A percentile compares a stretch with the other conserved stretches of the same genome.
Conservation (phyloP, 2,113 vertebrate species). For the Oenanthe oenanthe region DNA sequence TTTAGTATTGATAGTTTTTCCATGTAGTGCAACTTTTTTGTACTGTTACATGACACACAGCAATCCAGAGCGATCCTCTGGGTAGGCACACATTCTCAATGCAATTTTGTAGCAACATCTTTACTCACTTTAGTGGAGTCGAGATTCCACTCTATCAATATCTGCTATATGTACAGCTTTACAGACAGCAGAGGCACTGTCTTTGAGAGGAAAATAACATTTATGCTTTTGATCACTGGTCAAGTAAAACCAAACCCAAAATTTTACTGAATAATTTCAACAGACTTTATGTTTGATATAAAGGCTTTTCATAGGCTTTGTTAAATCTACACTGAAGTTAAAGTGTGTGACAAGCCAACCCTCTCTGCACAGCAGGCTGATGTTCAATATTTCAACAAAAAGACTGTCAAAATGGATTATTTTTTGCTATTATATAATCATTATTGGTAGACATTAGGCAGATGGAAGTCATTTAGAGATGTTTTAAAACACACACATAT, state of each 20-base stretch:
- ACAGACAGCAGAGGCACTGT: background rate
- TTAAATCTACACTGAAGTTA: background rate
- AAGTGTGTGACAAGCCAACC: background rate
- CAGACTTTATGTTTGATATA: background rate
- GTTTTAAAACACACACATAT: slow-evolving; percentile 12
- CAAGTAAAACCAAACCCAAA: background rate
- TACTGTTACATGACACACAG: background rate
- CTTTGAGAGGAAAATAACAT: background rate
- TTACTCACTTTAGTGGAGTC: background rate
- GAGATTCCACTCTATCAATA: background rate
- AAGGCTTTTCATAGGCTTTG: background rate
- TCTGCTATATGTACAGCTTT: background rate
- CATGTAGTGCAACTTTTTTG: background rate
- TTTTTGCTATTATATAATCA: slow-evolving; percentile 30
- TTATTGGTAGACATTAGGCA: slow-evolving; percentile 14
- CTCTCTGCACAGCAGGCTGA: background rate
- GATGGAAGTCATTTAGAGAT: background rate
- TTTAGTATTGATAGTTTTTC: background rate
- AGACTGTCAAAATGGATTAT: slow-evolving; percentile 6
- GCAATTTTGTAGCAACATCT: background rate
- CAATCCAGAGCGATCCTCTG: background rate
- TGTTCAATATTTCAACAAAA: slow-evolving; percentile 3
- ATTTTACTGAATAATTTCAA: background rate
- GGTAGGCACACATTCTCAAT: background rate
- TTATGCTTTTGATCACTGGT: background rate